Percentiles rank a stretch among this genome's conserved stretches.
Conservation (phyloP, 2,113 vertebrate species). For the Drymodes brunneopygia region DNA sequence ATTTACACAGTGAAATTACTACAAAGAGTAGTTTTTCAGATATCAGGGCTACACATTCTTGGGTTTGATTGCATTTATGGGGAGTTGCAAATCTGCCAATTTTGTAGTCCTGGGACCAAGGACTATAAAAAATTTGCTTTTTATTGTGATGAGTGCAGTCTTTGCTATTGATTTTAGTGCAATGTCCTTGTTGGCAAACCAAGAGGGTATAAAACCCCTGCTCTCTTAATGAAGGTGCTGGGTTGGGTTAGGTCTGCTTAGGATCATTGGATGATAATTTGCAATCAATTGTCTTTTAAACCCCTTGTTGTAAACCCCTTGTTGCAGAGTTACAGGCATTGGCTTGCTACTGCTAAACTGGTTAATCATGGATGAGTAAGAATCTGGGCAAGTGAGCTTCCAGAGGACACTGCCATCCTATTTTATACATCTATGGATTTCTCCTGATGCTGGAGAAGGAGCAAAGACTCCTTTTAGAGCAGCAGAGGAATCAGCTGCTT, state of each 20-base stretch:
- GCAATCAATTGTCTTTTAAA: not conserved
- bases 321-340: not conserved
- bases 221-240: not conserved
- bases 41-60: not conserved
- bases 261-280: not conserved
- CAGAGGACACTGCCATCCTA: not conserved
- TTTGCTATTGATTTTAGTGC: not conserved
- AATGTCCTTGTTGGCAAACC: not conserved
- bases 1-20: not conserved
- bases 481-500: not conserved
- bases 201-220: not conserved
- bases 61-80: not conserved
- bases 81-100: not conserved
- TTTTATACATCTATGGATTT: not conserved
- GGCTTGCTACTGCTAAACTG: not conserved
- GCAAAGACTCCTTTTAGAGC: not conserved
- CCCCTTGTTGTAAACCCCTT: fast-evolving
- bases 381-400: not conserved
- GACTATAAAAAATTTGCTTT: not conserved
- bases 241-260: not conserved
- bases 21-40: not conserved
- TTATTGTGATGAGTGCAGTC: not conserved
- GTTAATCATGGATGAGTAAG: not conserved
- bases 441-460: not conserved
- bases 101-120: not conserved